Base-by-base conservation (phyloP, 2,797 vertebrate genomes). In the Spinibarbus caldwelli region DNA sequence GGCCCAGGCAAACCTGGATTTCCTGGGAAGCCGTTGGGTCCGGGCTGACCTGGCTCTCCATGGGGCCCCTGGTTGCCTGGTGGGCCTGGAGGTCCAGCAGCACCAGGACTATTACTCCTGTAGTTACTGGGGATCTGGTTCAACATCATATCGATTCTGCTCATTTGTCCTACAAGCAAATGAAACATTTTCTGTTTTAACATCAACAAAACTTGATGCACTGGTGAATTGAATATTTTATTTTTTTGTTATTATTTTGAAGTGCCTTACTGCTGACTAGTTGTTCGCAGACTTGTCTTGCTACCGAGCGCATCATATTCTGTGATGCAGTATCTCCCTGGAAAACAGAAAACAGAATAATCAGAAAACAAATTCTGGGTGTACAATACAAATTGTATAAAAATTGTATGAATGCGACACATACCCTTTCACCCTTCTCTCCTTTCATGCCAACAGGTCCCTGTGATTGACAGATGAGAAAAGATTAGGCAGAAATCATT, bases 211-310 rank as follows among this genome's bases (percentile, higher is more conserved):
- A 67, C 64, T 67, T 36, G 3, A 34, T 21, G 31, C 31, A 36
- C 8, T 4, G 1, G 15, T 67, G 31, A 36, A 8, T 36, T 7
- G 3, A 66, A 19, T 9, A 8, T 62, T n/a, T 0, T 4, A 8
- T 54, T 14, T 19, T 34, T 34, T 66, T 66, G 1, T 21, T 19
- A 67, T 67, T 36, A 21, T 36, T 36, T 34, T 36, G 29, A 67
- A 67, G 64, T 10, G 64, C 31, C 64, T 67, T 94, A 99, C 98
- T 96, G 91, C 96, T 99, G 91, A 99, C 98, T 91, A 99, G 90
- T 85, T 99, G 98, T 92, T 99, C 98, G 87, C 98, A 99, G 88
- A 99, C 98, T 98, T 99, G 98, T 97, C 98, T 97, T 90, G 98
- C 98, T 83, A 99, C 97, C 81, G 97, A 96, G 89, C 98, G 95